Conservation (phyloP, 2,888 invertebrate species). For the Synanthedon tipuliformis region DNA sequence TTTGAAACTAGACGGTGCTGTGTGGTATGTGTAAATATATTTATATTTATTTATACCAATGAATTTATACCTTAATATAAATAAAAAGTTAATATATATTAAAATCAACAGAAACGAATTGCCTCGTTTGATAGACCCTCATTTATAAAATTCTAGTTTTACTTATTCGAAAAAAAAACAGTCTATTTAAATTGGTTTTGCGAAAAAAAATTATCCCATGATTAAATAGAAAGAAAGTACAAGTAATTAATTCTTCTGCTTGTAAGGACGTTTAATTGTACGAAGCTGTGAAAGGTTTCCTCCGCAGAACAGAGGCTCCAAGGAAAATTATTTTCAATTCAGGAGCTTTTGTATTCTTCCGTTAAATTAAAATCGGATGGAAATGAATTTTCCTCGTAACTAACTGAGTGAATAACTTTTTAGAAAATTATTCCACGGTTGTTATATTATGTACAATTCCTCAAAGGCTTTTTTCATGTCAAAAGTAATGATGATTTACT, state of each 20-base stretch:
- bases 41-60: too few relatives aligned
- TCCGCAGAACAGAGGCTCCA: not conserved
- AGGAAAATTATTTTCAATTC: conserved; percentile 18
- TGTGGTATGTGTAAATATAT: too few relatives aligned
- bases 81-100: too few relatives aligned
- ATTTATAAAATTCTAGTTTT: too few relatives aligned
- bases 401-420: not conserved
- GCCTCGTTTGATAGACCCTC: too few relatives aligned
- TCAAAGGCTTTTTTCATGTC: not conserved
- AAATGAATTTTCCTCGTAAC: conserved; percentile 22
- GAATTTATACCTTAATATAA: too few relatives aligned
- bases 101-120: too few relatives aligned
- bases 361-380: conserved; percentile 28
- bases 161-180: not conserved
- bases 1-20: too few relatives aligned
- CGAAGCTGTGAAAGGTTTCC: not conserved
- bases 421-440: not conserved
- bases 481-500: too few relatives aligned
- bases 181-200: not conserved
- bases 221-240: too few relatives aligned
- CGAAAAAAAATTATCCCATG: not conserved
- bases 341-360: conserved; percentile 20
- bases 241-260: not conserved
- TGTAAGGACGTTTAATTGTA: not conserved
- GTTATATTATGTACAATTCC: not conserved